Evolutionary conservation across 2,888 invertebrate genomes (phyloP).

Genomic region (Odontothrips loti): DNA sequence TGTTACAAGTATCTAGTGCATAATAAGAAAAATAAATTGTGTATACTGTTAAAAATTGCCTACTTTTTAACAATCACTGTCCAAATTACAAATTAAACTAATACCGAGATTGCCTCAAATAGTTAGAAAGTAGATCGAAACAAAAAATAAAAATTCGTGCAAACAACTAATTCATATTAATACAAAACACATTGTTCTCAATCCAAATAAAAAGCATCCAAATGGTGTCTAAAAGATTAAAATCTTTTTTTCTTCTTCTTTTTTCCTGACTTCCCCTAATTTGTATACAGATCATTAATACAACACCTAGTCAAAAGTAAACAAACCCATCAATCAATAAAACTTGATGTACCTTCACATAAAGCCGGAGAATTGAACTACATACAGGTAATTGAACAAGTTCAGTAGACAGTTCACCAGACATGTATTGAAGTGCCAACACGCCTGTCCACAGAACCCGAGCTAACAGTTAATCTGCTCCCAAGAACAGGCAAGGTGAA

Average conservation of each 20-base stretch:
- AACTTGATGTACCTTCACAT: conserved; percentile 7
- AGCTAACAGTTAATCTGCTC: not conserved
- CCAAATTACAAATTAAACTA: no score
- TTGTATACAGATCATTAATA: not conserved
- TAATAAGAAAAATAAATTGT: no score
- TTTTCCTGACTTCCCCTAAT: not conserved
- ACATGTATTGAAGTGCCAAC: not conserved
- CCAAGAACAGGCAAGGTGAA: not conserved
- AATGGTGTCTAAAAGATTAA: not conserved
- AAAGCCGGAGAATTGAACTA: not conserved
- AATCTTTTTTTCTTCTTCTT: not conserved
- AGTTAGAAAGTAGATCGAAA: not conserved
- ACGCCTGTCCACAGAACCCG: not conserved
- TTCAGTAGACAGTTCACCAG: not conserved
- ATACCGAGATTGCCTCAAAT: no score
- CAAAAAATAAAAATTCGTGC: not conserved
- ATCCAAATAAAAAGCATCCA: not conserved
- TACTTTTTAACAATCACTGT: no score
- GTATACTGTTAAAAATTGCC: no score
- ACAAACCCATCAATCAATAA: conserved; percentile 14
- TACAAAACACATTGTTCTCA: not conserved
- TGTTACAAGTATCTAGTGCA: no score
- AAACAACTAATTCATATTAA: not conserved
- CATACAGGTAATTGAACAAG: not conserved
- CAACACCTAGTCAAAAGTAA: not conserved